Evolutionary conservation across 2,113 vertebrate genomes (phyloP).

Genomic region (Morone saxatilis): DNA sequence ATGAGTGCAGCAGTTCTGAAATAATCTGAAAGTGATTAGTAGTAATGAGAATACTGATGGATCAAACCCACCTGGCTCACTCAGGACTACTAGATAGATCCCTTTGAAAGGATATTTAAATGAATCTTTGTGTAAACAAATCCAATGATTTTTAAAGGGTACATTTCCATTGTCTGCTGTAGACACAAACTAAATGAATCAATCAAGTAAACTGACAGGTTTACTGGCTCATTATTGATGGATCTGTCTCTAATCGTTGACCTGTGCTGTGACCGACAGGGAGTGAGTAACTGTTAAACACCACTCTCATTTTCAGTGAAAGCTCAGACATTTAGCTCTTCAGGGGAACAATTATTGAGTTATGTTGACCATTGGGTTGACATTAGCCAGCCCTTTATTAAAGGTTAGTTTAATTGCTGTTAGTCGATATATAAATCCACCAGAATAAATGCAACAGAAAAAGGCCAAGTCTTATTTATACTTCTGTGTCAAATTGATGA

Average conservation of each 20-base stretch:
- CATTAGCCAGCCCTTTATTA: conserved; percentile 23
- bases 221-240: conserved; percentile 39
- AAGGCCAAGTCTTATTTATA: no score
- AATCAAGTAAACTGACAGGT: conserved; percentile 3
- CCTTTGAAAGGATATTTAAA: not conserved
- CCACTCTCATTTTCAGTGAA: conserved; percentile 29
- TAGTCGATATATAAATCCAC: conserved; percentile 21
- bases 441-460: no score
- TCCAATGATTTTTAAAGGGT: conserved; percentile 9
- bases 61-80: not conserved
- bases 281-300: conserved; percentile 36
- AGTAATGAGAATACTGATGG: conserved; percentile 4
- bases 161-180: conserved; percentile 1
- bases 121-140: not conserved
- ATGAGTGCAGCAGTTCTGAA: conserved; percentile 7
- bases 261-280: conserved; percentile 24
- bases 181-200: conserved; percentile 5
- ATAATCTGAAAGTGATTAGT: not conserved
- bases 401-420: conserved; percentile 3
- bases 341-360: conserved; percentile 28
- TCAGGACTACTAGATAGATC: not conserved
- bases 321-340: conserved; percentile 34
- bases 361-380: conserved; percentile 23
- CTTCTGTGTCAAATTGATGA: no score
- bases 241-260: conserved; percentile 28